These are phyloP conservation scores for Lasaia peninsularis DNA, from an alignment of 1,140 invertebrate species.

Conservation along the genomic window DNA sequence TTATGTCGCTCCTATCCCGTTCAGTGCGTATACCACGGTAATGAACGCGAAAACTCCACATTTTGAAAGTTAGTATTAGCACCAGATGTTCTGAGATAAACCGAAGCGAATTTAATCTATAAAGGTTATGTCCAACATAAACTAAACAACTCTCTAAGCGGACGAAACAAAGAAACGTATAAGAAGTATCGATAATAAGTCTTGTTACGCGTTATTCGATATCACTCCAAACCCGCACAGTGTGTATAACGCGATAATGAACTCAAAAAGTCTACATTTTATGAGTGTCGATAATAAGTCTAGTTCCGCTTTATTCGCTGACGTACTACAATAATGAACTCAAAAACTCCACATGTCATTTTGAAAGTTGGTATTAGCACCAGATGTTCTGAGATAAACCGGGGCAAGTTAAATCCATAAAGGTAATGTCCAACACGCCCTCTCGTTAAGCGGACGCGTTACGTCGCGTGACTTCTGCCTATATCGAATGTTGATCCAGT, in stretches of 20 bases:
- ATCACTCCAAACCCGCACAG: no score
- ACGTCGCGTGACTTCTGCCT: conserved; percentile 23
- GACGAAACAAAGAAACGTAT: no score
- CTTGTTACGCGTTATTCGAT: no score
- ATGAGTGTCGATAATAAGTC: no score
- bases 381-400: background rate
- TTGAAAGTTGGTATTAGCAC: background rate
- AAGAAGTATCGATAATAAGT: no score
- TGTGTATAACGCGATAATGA: no score
- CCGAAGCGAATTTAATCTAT: background rate
- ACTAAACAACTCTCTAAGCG: conserved; percentile 10
- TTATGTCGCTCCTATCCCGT: no score
- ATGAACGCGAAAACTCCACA: background rate
- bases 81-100: conserved; percentile 1
- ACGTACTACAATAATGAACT: no score
- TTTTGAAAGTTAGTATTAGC: background rate
- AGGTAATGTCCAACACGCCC: conserved; percentile 18
- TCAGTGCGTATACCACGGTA: no score
- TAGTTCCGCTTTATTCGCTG: no score
- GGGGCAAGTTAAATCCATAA: background rate
- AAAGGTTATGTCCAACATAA: conserved; percentile 16
- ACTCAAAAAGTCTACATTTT: no score
- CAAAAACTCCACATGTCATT: background rate
- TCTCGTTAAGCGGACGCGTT: conserved; percentile 10
- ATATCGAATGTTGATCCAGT: conserved; percentile 21